phyloP scores from a whole-genome alignment of 2,113 vertebrate species.

The Ammospiza nelsoni region DNA sequence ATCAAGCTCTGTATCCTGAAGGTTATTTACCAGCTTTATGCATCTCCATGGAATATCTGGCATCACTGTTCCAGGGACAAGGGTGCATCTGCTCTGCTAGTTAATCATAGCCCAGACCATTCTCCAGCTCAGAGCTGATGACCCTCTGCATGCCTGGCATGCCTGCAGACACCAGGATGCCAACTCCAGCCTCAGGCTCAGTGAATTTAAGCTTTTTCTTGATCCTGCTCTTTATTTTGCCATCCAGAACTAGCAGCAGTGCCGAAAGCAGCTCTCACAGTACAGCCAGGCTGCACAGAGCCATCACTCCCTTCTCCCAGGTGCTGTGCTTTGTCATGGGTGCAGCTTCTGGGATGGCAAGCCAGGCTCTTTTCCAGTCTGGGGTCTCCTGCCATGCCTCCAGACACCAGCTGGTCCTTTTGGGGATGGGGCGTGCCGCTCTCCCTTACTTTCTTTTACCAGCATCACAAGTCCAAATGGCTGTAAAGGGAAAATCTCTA shows the following conservation, averaged over 20 bases:
- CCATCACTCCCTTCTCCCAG: background rate
- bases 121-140: background rate
- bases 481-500: background rate
- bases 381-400: accelerated
- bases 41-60: background rate
- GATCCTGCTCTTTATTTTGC: background rate
- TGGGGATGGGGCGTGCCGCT: background rate
- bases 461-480: background rate
- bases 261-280: background rate
- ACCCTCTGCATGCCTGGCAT: background rate
- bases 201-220: background rate
- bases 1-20: background rate
- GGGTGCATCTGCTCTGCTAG: background rate
- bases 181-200: background rate
- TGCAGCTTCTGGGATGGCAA: background rate
- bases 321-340: accelerated
- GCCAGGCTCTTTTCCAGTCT: background rate
- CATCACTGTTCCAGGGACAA: background rate
- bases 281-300: background rate
- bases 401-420: background rate
- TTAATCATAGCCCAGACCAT: background rate
- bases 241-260: background rate
- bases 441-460: background rate
- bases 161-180: background rate
- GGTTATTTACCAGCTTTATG: background rate